Evolutionary conservation across 92 coral and sea anemone species (phyloP).

Genomic region (Phenganax marumi): DNA sequence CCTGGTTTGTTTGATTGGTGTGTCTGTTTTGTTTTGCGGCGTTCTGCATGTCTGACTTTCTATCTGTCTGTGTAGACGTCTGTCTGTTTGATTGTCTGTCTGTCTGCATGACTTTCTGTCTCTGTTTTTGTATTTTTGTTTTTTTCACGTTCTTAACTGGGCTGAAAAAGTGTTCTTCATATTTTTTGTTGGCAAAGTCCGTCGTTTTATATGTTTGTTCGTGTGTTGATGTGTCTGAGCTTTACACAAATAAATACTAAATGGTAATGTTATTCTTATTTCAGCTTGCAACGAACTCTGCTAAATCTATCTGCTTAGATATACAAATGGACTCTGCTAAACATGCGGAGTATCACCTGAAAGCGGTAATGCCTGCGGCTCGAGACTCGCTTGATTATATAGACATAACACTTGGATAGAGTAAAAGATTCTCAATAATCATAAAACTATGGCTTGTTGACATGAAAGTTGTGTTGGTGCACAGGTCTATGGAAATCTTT

Average conservation of each 20-base stretch:
- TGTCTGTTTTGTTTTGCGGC: neutral
- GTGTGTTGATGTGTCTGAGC: neutral
- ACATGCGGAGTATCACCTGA: conserved; percentile 4
- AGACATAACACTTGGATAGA: no score
- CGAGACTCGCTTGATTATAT: conserved; percentile 25
- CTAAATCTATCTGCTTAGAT: neutral
- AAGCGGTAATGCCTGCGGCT: conserved; percentile 39
- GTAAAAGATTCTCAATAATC: neutral
- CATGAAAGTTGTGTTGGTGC: no score
- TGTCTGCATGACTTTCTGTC: neutral
- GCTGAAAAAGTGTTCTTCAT: neutral
- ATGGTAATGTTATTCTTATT: neutral
- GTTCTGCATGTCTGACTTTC: neutral
- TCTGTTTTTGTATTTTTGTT: neutral
- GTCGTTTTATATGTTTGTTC: neutral
- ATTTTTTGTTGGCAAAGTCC: neutral
- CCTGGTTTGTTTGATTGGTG: no score
- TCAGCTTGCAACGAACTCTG: conserved; percentile 23
- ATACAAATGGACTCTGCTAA: neutral
- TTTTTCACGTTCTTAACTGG: neutral
- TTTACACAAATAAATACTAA: neutral
- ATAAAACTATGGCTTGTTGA: neutral
- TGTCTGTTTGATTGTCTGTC: neutral
- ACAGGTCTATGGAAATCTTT: no score
- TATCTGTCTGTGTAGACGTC: neutral